Evolutionary conservation across 2,888 invertebrate genomes (phyloP), one percentile per base, ranked within the genome.

Genomic region (Mimachlamys varia): DNA sequence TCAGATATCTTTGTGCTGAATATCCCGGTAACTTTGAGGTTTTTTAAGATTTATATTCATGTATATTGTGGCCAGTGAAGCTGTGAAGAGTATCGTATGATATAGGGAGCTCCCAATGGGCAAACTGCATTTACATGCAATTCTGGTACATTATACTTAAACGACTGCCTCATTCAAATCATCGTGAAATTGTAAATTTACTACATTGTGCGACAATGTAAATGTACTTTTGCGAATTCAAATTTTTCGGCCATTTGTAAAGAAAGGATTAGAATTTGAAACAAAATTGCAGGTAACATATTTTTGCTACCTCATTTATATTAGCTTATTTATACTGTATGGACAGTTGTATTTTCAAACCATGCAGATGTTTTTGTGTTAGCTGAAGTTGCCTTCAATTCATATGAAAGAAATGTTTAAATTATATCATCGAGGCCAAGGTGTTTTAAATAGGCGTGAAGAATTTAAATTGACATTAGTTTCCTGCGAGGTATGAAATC

Each of bases 221-320:
- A 76, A 76, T 76, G 76, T 76, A 76, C 76, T 76, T 76, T 76
- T 76, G 17, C 12, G 22, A 76, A 76, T 76, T 76, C 76, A 76
- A 33, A 33, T 76, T 76, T 50, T 76, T 22, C 33, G 10, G 33
- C 0, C 27, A 76, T 76, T 76, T 76, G 76, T 76, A 76, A 33
- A 33, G 33, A 76, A 33, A 76, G 76, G 76, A 76, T 76, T 76
- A 76, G 76, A 76, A 76, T 76, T 76, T 76, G 12, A 33, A 76
- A 27, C 27, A 76, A 76, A 76, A 33, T 76, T 76, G 15, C 76
- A 76, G 76, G 76, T 76, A 76, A 33, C 27, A 76, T 76, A n/a
- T 33, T 76, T 76, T 76, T 76, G 76, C 76, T 76, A 76, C 33
- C 76, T 76, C 33, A 76, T 76, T 76, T 76, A 22, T 76, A 76